These are phyloP conservation scores for Hyperoplus immaculatus DNA, from an alignment of 2,797 vertebrate genomes.

Conservation along the genomic window DNA sequence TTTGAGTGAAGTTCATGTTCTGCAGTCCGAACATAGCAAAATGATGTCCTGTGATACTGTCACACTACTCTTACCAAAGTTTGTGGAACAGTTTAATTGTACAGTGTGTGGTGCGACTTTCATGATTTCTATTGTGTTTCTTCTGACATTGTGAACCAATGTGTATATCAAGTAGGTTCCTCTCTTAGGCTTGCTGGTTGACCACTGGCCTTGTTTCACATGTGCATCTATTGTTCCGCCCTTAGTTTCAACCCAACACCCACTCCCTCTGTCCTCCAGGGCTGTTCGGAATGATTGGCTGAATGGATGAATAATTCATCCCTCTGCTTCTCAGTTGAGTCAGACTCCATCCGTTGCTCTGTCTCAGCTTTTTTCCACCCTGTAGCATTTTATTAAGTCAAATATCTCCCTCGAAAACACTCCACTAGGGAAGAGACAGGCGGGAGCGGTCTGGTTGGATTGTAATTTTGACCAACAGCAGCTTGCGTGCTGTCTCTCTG, in stretches of 20 bases:
- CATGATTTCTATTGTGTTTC: not conserved
- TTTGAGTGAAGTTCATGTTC: constrained; percentile 13
- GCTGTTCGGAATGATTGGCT: constrained; percentile 60
- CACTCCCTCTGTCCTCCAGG: constrained; percentile 28
- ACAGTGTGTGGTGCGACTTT: not conserved
- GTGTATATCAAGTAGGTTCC: not conserved
- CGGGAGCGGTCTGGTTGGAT: constrained; percentile 34
- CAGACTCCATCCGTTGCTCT: constrained; percentile 54
- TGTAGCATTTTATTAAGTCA: constrained; percentile 41
- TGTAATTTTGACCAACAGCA: constrained; percentile 36
- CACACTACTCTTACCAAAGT: constrained; percentile 5
- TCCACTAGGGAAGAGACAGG: constrained; percentile 13
- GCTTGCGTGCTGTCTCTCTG: not conserved
- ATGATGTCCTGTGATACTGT: constrained; percentile 51
- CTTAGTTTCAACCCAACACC: constrained; percentile 42
- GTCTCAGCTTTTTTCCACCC: constrained; percentile 59
- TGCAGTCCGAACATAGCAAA: not conserved
- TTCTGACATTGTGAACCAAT: constrained; percentile 1
- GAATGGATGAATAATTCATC: constrained; percentile 79
- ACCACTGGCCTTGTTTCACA: constrained; percentile 54
- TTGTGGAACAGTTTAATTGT: constrained; percentile 16
- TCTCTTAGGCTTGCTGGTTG: not conserved
- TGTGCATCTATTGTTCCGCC: constrained; percentile 54
- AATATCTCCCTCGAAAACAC: constrained; percentile 41
- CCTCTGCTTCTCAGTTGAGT: constrained; percentile 60